Conservation (phyloP, 2,888 invertebrate species). For the Erebia ligea region DNA sequence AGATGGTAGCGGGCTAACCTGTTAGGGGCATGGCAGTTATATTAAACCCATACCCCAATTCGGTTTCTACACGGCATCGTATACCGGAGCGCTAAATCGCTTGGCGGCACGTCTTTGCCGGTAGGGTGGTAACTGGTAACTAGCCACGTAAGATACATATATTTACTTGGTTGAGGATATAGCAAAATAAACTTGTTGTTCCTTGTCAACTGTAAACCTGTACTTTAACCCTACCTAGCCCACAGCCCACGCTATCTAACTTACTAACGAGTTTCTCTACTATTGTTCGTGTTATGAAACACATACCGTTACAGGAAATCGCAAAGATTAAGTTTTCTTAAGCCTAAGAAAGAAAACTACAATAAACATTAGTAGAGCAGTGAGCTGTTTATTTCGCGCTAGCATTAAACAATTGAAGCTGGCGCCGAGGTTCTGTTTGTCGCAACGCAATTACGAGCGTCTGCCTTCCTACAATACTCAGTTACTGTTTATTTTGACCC, state of each 20-base stretch:
- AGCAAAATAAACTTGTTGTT: too few relatives aligned
- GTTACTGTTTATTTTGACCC: neutral
- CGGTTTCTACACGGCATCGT: too few relatives aligned
- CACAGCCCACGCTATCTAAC: neutral
- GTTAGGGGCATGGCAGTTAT: too few relatives aligned
- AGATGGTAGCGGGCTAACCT: too few relatives aligned
- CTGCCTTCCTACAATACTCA: neutral
- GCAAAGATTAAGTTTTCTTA: too few relatives aligned
- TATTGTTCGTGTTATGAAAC: neutral
- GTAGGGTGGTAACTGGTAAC: too few relatives aligned
- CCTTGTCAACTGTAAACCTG: neutral
- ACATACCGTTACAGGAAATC: neutral
- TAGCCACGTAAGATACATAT: too few relatives aligned
- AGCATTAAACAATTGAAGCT: neutral
- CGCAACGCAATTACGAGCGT: neutral
- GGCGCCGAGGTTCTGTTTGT: constrained; percentile 14
- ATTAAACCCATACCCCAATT: too few relatives aligned
- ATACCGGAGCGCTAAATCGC: too few relatives aligned
- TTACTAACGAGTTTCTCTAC: neutral
- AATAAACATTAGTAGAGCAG: neutral
- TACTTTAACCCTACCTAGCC: neutral
- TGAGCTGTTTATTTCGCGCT: neutral
- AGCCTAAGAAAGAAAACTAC: neutral
- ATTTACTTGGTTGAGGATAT: too few relatives aligned
- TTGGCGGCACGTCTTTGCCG: too few relatives aligned